Evolutionary conservation across 2,113 vertebrate species (phyloP), one percentile per base, ranked within the genome.

Genomic region (Halcyon malimbica): DNA sequence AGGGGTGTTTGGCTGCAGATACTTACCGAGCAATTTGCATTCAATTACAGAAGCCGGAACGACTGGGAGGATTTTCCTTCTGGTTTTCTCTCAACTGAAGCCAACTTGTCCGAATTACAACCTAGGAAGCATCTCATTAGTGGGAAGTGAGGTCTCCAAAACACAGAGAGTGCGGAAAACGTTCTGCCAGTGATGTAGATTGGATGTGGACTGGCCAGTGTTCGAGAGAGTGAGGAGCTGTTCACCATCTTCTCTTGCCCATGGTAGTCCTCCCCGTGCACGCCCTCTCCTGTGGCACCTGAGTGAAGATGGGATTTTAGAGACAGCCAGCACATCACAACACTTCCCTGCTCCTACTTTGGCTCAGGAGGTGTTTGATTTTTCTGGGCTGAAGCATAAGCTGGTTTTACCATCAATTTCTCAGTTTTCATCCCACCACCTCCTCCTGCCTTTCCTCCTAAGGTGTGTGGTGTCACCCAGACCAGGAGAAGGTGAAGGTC

Each of bases 121-220:
- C 74, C 77, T 91, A 94, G 95, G 95, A 96, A 94, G 63, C 75
- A 46, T 96, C 83, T 91, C 84, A 82, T 95, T 90, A 90, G 94
- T 89, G 92, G 87, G 59, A 86, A 94, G 44, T 59, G 91, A 96
- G 88, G 83, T 95, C 83, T 93, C 81, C 74, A 67, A 84, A 89
- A 91, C 33, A 83, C 14, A 77, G 85, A 89, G 73, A 51, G 35
- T 6, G 13, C 4, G 6, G 90, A 84, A 82, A 83, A 41, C 17
- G 17, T 51, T 63, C 60, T 91, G 65, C 39, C 64, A 37, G 77
- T 3, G 4, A 46, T 0, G 0, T 9, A 63, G 68, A 35, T 35
- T 7, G 63, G 87, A 75, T 63, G 64, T 0, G 9, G 90, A 51
- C 53, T 93, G 86, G 54, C 68, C 2, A 4, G 59, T 3, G 7